Conservation (phyloP, 2,797 vertebrate genomes). For the Gymnocypris eckloni region DNA sequence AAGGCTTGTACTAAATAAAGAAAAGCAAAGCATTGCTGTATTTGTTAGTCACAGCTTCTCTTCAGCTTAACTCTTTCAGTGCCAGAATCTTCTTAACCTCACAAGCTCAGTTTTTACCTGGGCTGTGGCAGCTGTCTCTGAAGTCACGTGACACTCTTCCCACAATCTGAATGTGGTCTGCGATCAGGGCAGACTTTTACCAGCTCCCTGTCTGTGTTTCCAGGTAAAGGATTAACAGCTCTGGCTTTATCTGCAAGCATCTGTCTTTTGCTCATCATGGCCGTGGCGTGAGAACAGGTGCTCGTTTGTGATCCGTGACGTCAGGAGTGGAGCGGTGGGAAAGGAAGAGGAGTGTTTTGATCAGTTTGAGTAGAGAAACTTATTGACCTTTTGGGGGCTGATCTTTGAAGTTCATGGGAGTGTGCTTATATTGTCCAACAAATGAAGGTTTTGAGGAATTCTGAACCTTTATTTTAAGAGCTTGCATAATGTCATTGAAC, state of each 20-base stretch:
- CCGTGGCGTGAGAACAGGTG: background rate
- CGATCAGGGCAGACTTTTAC: background rate
- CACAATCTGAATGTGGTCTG: slow-evolving; percentile 9
- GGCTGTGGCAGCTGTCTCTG: slow-evolving; percentile 5
- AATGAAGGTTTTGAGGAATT: background rate
- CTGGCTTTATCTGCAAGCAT: slow-evolving; percentile 2
- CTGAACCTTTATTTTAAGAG: slow-evolving; percentile 1
- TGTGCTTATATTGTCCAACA: slow-evolving; percentile 8
- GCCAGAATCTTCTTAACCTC: slow-evolving; percentile 16
- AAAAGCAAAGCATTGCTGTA: background rate
- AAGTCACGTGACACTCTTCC: background rate
- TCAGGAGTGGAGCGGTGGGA: background rate
- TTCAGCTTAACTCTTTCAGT: background rate
- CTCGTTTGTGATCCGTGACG: background rate
- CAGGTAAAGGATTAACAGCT: slow-evolving; percentile 22
- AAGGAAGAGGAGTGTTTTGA: background rate
- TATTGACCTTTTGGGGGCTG: slow-evolving; percentile 5
- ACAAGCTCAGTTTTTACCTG: slow-evolving; percentile 19
- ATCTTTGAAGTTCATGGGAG: slow-evolving; percentile 10
- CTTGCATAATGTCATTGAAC: slow-evolving; percentile 26
- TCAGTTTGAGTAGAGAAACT: background rate
- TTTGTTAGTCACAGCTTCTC: background rate
- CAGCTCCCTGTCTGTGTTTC: background rate
- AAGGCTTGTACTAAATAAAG: background rate
- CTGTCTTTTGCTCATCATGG: background rate